Evolutionary conservation across 2,113 vertebrate genomes (phyloP).

Genomic region (Catharus minimus): DNA sequence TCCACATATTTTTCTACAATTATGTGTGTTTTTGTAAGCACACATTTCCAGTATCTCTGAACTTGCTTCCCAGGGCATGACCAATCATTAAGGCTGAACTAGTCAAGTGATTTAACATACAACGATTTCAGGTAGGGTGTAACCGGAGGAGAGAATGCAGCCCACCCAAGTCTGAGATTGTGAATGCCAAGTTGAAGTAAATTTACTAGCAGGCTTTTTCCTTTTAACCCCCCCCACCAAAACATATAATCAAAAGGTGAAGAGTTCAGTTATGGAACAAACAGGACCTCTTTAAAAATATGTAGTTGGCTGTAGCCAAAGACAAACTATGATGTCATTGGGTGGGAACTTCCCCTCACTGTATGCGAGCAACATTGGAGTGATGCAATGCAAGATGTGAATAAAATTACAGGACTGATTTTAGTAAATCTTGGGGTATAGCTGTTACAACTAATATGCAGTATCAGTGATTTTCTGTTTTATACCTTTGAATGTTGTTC

Average conservation of each 20-base stretch:
- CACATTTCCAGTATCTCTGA: conserved; percentile 7
- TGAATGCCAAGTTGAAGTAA: conserved; percentile 13
- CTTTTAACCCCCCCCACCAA: neutral
- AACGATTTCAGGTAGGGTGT: conserved; percentile 52
- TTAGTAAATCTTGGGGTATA: neutral
- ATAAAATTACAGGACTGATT: neutral
- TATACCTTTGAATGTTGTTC: neutral
- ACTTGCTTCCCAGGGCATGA: conserved; percentile 30
- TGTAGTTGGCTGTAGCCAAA: conserved; percentile 36
- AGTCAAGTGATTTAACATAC: conserved; percentile 53
- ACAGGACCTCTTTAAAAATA: conserved; percentile 56
- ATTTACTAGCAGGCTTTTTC: conserved; percentile 20
- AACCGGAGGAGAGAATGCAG: conserved; percentile 43
- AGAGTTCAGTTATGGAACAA: conserved; percentile 63
- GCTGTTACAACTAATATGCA: neutral
- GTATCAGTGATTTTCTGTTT: neutral
- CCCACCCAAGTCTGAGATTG: conserved; percentile 39
- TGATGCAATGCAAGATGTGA: neutral
- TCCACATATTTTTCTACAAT: conserved; percentile 6
- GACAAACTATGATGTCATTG: conserved; percentile 66
- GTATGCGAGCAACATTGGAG: neutral
- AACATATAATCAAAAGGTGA: conserved; percentile 57
- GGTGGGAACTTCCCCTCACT: conserved; percentile 66
- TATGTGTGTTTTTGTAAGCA: neutral
- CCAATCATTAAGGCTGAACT: conserved; percentile 16